A percentile compares a stretch with the other conserved stretches of the same genome.
phyloP scores from a whole-genome alignment of 2,113 vertebrate species.

The Rhea americana region DNA sequence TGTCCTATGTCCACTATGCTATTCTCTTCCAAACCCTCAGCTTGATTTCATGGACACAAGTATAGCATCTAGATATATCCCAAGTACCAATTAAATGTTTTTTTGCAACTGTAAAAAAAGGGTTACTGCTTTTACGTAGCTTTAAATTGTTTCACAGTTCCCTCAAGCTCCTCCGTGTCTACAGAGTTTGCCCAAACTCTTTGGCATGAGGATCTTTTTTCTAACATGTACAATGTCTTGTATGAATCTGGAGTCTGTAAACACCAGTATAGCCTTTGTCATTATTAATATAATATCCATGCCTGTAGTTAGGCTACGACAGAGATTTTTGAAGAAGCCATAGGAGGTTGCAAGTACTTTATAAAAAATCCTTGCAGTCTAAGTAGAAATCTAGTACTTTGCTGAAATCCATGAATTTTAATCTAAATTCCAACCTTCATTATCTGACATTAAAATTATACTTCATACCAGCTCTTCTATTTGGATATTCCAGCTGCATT shows the following conservation, averaged over 20 bases:
- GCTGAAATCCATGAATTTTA: neutral
- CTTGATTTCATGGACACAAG: neutral
- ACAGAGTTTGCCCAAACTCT: neutral
- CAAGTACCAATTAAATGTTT: neutral
- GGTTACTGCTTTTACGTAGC: neutral
- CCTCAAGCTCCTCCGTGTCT: neutral
- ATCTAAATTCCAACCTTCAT: neutral
- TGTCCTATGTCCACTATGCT: neutral
- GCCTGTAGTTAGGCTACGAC: neutral
- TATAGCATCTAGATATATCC: neutral
- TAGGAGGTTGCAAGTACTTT: neutral
- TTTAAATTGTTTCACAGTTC: neutral
- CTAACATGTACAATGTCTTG: neutral
- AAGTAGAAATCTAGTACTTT: neutral
- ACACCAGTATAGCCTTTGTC: neutral
- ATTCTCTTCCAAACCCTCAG: neutral
- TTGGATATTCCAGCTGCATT: constrained; percentile 29
- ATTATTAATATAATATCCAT: neutral
- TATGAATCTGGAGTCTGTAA: neutral
- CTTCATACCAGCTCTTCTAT: constrained; percentile 14
- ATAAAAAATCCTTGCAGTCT: neutral
- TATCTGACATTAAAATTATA: constrained; percentile 11
- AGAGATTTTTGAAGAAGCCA: neutral
- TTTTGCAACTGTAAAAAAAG: neutral
- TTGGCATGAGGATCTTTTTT: neutral